Evolutionary conservation across 2,888 invertebrate species (phyloP).

Genomic region (Idaea biselata): DNA sequence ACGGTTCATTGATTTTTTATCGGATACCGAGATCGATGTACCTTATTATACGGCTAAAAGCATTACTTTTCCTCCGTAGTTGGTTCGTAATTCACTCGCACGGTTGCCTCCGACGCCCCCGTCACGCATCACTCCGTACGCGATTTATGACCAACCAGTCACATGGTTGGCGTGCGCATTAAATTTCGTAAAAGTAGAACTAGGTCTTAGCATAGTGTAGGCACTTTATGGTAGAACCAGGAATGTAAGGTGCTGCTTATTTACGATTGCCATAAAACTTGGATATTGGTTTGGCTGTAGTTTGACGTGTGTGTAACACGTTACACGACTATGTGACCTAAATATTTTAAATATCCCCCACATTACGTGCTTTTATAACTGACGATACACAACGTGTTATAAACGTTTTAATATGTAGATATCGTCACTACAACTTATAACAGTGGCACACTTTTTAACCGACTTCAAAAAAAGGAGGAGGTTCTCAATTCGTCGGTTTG

Average conservation of each 20-base stretch:
- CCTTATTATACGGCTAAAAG: slow-evolving; percentile 28
- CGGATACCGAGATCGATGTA: slow-evolving; percentile 23
- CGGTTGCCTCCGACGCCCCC: slow-evolving; percentile 17
- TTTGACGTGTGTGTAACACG: neutral
- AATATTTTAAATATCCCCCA: neutral
- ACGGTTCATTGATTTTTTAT: slow-evolving; percentile 23
- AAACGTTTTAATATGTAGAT: too few species aligned
- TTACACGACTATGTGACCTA: neutral
- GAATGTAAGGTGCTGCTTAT: slow-evolving; percentile 12
- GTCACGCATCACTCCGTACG: slow-evolving; percentile 29
- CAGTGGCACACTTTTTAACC: too few species aligned
- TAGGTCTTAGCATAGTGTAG: slow-evolving; percentile 14
- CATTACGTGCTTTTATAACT: neutral
- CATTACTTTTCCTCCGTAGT: slow-evolving; percentile 27
- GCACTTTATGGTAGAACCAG: slow-evolving; percentile 5
- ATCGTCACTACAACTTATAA: too few species aligned
- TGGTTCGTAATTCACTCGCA: slow-evolving; percentile 26
- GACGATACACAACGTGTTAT: too few species aligned
- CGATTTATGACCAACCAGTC: slow-evolving; percentile 28
- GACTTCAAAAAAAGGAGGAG: too few species aligned
- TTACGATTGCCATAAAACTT: slow-evolving; percentile 9
- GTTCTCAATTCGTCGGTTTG: too few species aligned
- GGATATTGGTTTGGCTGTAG: slow-evolving; percentile 1
- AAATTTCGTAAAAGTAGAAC: slow-evolving; percentile 18
- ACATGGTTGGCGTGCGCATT: slow-evolving; percentile 27